These are phyloP conservation scores for Hipposideros larvatus DNA, from an alignment of 2,797 vertebrate species.

Conservation along the genomic window DNA sequence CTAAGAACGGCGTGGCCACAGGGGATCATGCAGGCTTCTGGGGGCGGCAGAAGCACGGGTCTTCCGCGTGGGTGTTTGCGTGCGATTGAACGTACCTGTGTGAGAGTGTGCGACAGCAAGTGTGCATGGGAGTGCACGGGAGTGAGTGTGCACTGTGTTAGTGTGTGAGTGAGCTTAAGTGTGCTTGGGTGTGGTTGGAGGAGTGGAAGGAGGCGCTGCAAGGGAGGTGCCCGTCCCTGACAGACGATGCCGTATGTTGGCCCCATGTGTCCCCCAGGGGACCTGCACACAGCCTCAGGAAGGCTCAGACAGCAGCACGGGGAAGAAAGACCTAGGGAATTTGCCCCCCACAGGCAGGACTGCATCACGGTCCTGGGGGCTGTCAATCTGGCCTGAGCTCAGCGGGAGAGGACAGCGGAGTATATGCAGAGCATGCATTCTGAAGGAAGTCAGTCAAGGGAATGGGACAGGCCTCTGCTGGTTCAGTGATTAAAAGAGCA, in stretches of 20 bases:
- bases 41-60: background rate
- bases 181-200: background rate
- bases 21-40: background rate
- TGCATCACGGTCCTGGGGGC: background rate
- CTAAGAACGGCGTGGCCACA: background rate
- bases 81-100: background rate
- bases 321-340: background rate
- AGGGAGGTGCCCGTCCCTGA: background rate
- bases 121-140: background rate
- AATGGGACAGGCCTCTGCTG: accelerated
- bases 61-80: background rate
- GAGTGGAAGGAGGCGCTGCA: background rate
- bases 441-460: background rate
- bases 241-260: accelerated
- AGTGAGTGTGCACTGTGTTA: background rate
- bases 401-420: background rate
- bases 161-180: too few species aligned
- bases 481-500: accelerated
- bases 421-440: accelerated
- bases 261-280: background rate
- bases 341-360: background rate
- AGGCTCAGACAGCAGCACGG: background rate
- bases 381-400: accelerated
- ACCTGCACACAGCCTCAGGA: background rate
- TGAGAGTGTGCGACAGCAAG: too few species aligned